phyloP scores from a whole-genome alignment of 92 coral and sea anemone species.

The Ricordea florida region DNA sequence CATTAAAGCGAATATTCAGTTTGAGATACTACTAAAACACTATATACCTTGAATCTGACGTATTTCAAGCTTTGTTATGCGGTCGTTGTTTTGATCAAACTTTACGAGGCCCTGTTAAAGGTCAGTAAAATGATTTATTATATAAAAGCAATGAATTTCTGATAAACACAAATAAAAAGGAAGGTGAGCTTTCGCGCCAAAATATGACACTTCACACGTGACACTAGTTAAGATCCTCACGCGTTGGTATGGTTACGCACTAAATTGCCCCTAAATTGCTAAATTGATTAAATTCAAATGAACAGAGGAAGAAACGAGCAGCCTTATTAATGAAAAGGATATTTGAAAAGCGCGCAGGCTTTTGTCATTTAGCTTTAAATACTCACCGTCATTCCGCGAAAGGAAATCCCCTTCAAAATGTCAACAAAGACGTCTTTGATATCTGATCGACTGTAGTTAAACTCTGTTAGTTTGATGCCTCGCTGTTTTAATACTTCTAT shows the following conservation, averaged over 20 bases:
- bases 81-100: conserved; percentile 59
- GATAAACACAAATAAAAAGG: too few species aligned
- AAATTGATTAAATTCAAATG: too few species aligned
- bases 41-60: conserved; percentile 65
- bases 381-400: conserved; percentile 75
- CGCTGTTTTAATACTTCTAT: conserved; percentile 20
- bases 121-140: not conserved
- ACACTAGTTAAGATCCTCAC: too few species aligned
- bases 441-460: conserved; percentile 51
- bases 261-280: too few species aligned
- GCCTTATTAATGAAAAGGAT: too few species aligned
- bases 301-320: too few species aligned
- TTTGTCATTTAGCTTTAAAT: not conserved
- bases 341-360: not conserved
- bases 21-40: not conserved
- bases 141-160: not conserved
- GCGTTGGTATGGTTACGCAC: too few species aligned
- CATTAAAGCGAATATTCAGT: not conserved
- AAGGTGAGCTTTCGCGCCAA: too few species aligned
- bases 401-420: conserved; percentile 56
- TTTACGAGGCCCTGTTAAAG: conserved; percentile 56
- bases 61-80: conserved; percentile 64
- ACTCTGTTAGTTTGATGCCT: conserved; percentile 34
- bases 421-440: conserved; percentile 57
- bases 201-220: too few species aligned